A percentile compares a stretch with the other conserved stretches of the same genome.
These are phyloP conservation scores for Carduelis carduelis DNA, from an alignment of 2,797 vertebrate species.

Conservation along the genomic window DNA sequence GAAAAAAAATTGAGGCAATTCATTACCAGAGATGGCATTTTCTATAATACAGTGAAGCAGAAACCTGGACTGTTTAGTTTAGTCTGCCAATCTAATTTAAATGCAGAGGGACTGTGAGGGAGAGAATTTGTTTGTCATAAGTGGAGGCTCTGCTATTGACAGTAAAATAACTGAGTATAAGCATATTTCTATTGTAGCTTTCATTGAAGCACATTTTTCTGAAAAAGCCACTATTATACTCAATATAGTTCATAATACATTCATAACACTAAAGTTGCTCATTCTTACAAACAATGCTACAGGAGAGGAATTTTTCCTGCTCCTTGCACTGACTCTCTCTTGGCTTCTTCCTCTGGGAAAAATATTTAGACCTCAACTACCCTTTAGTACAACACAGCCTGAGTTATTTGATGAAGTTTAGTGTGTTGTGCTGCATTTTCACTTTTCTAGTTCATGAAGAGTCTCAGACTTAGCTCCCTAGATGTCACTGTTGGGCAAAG, in stretches of 20 bases:
- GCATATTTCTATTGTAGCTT: neutral
- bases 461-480: neutral
- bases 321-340: neutral
- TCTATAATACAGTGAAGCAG: neutral
- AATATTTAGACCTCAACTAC: neutral
- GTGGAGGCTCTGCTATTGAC: neutral
- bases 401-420: neutral
- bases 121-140: neutral
- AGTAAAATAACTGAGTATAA: neutral
- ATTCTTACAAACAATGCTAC: neutral
- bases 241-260: neutral
- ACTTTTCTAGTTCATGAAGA: neutral
- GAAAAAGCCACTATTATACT: constrained; percentile 1
- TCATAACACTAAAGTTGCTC: neutral
- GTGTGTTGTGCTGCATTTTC: neutral
- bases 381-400: neutral
- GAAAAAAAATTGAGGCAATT: neutral
- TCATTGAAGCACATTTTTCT: neutral
- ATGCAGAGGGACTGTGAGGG: neutral
- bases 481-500: constrained; percentile 1
- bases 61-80: neutral
- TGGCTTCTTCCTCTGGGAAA: constrained; percentile 26
- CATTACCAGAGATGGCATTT: neutral
- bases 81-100: neutral
- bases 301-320: neutral